phyloP scores from a whole-genome alignment of 2,797 vertebrate species.

The Falco berigora region DNA sequence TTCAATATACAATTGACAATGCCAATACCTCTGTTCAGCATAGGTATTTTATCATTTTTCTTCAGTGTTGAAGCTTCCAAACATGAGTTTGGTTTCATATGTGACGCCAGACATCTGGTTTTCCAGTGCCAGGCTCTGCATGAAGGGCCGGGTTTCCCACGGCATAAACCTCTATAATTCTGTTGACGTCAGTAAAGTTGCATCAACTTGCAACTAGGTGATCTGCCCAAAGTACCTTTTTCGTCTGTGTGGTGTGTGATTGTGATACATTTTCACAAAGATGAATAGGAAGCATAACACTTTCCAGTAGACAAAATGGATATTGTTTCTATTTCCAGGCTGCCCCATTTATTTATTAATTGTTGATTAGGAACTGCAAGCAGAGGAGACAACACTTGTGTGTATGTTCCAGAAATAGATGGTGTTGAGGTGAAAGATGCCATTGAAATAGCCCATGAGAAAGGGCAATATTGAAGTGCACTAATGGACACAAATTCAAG shows the following conservation, averaged over 20 bases:
- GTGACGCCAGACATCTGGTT: not conserved
- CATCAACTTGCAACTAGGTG: not conserved
- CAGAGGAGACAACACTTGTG: not conserved
- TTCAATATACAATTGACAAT: not conserved
- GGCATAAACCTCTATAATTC: not conserved
- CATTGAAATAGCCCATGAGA: not conserved
- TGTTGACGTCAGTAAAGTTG: not conserved
- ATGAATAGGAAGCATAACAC: not conserved
- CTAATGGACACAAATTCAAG: not conserved
- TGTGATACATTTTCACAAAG: not conserved
- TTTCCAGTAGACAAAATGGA: not conserved
- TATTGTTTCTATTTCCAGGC: not conserved
- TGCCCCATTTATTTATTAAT: not conserved
- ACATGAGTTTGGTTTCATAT: not conserved
- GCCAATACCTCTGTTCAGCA: not conserved
- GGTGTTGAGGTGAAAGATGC: not conserved
- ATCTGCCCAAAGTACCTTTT: not conserved
- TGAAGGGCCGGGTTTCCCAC: not conserved
- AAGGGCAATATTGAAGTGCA: not conserved
- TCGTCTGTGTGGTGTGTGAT: fast-evolving
- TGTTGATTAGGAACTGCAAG: not conserved
- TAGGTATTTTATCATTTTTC: not conserved
- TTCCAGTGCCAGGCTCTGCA: not conserved
- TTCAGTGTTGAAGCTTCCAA: not conserved
- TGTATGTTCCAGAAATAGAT: not conserved